These are phyloP conservation scores for Macrosoma leucophasiata DNA, from an alignment of 2,888 invertebrate genomes.

Conservation along the genomic window DNA sequence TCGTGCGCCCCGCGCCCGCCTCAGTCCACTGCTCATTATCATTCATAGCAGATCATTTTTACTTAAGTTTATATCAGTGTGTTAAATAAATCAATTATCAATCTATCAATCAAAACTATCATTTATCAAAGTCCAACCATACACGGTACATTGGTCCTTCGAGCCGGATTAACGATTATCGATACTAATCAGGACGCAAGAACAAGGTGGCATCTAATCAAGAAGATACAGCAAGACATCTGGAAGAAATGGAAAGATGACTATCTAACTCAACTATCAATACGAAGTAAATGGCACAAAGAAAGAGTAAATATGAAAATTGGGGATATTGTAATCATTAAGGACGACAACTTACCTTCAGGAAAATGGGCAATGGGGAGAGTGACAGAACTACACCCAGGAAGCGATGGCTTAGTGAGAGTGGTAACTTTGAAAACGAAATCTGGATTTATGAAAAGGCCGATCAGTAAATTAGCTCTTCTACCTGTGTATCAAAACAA, in stretches of 20 bases:
- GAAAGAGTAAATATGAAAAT: slow-evolving; percentile 7
- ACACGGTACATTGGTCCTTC: no score
- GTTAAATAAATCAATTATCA: no score
- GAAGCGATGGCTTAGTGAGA: slow-evolving; percentile 14
- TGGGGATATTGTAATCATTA: slow-evolving; percentile 18
- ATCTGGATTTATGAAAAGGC: slow-evolving; percentile 13
- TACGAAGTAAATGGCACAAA: slow-evolving; percentile 13
- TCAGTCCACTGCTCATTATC: no score
- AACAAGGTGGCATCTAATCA: slow-evolving; percentile 16
- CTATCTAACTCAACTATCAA: slow-evolving; percentile 10
- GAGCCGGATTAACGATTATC: slow-evolving; percentile 13
- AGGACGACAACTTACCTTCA: slow-evolving; percentile 19
- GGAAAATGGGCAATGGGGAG: slow-evolving; percentile 20
- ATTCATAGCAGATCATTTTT: no score
- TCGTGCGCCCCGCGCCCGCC: no score
- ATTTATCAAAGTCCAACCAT: no score
- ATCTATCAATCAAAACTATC: no score
- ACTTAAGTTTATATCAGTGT: no score
- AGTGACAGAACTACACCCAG: slow-evolving; percentile 15
- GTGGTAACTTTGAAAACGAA: slow-evolving; percentile 19
- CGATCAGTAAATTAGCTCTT: slow-evolving; percentile 9
- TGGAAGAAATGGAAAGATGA: slow-evolving; percentile 18
- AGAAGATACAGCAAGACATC: slow-evolving; percentile 10
- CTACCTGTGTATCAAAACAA: slow-evolving; percentile 11
- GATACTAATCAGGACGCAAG: slow-evolving; percentile 18